These are phyloP conservation scores for Crypturellus tataupa DNA, from an alignment of 2,797 vertebrate genomes.

Conservation along the genomic window DNA sequence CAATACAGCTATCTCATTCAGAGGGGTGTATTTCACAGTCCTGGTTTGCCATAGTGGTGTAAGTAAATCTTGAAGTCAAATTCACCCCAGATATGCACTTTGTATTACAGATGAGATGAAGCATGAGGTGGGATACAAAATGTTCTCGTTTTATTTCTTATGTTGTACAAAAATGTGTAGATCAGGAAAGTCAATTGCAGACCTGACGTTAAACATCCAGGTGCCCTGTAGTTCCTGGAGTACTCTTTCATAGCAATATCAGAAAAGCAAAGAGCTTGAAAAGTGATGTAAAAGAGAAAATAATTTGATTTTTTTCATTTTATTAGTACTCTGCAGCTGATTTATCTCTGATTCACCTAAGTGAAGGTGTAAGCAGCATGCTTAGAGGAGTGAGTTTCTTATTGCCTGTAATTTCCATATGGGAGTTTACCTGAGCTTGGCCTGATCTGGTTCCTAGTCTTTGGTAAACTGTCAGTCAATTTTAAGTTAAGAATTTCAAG, in stretches of 20 bases:
- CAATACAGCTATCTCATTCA: neutral
- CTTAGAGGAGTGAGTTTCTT: neutral
- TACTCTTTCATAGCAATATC: neutral
- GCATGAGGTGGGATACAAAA: neutral
- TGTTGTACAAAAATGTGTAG: neutral
- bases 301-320: neutral
- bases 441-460: neutral
- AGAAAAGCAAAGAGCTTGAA: neutral
- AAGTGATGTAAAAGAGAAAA: neutral
- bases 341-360: neutral
- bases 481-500: neutral
- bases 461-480: neutral
- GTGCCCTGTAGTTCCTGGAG: neutral
- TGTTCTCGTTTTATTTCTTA: neutral
- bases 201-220: neutral
- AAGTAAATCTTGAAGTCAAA: neutral
- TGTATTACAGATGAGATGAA: neutral
- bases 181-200: neutral
- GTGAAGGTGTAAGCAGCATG: neutral
- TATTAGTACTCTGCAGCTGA: neutral
- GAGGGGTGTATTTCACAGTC: neutral
- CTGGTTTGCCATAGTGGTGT: neutral
- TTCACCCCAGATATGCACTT: neutral
- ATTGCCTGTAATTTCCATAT: neutral
- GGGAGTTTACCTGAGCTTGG: neutral